These are phyloP conservation scores for Bergia puertoricense DNA, from an alignment of 92 coral and sea anemone species.

Conservation along the genomic window DNA sequence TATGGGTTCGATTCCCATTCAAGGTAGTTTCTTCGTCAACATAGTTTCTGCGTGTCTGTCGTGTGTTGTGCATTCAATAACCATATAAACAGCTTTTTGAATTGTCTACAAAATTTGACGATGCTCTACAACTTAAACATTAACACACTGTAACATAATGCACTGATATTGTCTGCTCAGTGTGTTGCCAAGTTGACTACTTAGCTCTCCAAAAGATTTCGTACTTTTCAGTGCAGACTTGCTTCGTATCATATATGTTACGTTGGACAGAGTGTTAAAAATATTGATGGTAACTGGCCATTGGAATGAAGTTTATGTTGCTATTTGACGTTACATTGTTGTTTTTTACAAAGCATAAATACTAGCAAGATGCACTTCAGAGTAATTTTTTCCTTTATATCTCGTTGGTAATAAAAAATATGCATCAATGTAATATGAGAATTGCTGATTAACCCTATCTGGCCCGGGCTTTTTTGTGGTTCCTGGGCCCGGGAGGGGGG, in stretches of 20 bases:
- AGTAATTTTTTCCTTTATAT: conserved; percentile 25
- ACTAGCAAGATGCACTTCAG: conserved; percentile 30
- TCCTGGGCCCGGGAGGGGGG: too few species aligned
- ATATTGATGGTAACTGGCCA: conserved; percentile 27
- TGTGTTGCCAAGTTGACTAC: conserved; percentile 22
- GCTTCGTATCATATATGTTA: conserved; percentile 21
- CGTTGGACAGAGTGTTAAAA: conserved; percentile 23
- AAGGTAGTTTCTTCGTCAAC: conserved; percentile 23
- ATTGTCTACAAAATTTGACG: too few species aligned
- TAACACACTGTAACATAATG: too few species aligned
- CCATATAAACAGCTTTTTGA: too few species aligned
- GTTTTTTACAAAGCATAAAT: conserved; percentile 23
- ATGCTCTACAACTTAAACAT: too few species aligned
- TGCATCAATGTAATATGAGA: conserved; percentile 20
- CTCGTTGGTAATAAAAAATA: conserved; percentile 22
- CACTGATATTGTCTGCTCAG: too few species aligned
- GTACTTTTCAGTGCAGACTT: conserved; percentile 29
- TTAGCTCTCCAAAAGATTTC: conserved; percentile 19
- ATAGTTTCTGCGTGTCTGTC: conserved; percentile 24
- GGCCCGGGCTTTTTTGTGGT: too few species aligned
- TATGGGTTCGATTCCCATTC: conserved; percentile 29
- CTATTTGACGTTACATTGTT: conserved; percentile 28
- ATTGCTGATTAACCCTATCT: conserved; percentile 27
- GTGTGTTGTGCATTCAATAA: too few species aligned
- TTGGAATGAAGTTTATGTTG: conserved; percentile 28